Evolutionary conservation across 1,140 invertebrate genomes (phyloP).

Genomic region (Matsumurasca onukii): DNA sequence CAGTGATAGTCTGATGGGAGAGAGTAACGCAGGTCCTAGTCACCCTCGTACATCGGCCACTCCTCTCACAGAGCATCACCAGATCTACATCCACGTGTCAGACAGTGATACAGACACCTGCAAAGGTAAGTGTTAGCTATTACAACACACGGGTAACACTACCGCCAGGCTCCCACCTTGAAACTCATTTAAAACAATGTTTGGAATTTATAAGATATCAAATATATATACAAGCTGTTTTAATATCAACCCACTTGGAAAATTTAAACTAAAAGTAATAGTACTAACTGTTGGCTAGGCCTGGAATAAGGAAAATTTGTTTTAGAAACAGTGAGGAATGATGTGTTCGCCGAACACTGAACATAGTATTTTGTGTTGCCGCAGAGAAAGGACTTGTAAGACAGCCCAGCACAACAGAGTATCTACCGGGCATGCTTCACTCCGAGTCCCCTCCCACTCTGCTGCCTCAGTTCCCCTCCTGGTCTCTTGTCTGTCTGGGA

Average conservation of each 20-base stretch:
- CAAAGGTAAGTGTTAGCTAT: too few species aligned
- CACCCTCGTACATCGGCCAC: conserved; percentile 19
- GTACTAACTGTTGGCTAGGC: too few species aligned
- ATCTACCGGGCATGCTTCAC: conserved; percentile 88
- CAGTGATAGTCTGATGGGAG: conserved; percentile 27
- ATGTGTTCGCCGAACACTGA: too few species aligned
- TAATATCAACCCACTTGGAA: too few species aligned
- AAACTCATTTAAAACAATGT: too few species aligned
- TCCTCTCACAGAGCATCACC: conserved; percentile 41
- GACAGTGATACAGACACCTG: conserved; percentile 49
- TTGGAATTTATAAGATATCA: too few species aligned
- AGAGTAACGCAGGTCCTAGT: not conserved
- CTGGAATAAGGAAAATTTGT: too few species aligned
- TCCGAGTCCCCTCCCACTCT: conserved; percentile 71
- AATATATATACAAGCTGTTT: too few species aligned
- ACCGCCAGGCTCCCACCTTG: too few species aligned
- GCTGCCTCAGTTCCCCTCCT: conserved; percentile 88
- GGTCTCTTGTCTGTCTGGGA: conserved; percentile 89
- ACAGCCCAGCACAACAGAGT: conserved; percentile 85
- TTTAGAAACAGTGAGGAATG: too few species aligned
- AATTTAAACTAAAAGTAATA: too few species aligned
- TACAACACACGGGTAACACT: too few species aligned
- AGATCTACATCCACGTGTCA: conserved; percentile 53
- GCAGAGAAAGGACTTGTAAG: conserved; percentile 62
- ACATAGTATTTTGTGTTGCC: conserved; percentile 24